Evolutionary conservation across 2,797 vertebrate genomes (phyloP), one percentile per base, ranked within the genome.

Genomic region (Phalloptychus januarius): DNA sequence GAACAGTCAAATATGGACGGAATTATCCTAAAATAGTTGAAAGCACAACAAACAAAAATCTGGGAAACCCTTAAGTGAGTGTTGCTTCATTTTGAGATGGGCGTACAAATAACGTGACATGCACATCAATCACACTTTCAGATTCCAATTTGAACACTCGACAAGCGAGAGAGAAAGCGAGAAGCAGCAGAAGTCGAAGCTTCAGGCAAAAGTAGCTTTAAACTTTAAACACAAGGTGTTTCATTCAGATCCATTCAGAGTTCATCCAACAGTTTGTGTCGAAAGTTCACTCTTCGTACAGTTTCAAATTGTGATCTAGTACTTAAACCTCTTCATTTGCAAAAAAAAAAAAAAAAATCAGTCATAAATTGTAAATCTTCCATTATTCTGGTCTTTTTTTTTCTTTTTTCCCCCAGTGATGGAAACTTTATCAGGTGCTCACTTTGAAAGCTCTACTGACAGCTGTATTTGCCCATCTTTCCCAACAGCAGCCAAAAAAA

Each of bases 381-480:
- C 33, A 40, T 42, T n/a, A n/a, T 7, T 69, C 2, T 40, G 38
- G 38, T 71, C 78, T 75, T 56, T 25, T 31, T 79, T 84, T 76
- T 70, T 56, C n/a, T 7, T 20, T 50, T 7, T 8, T 8, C 2
- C 48, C 71, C 38, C 77, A 79, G 20, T 46, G 50, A 83, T 28
- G 83, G 63, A 83, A 81, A 86, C 80, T 71, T 65, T 76, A 67
- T 23, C 12, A 61, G 75, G 56, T 42, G 72, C 81, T 79, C 79
- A 80, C 72, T 86, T 88, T 80, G 5, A 79, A 75, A 84, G 73
- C 72, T 40, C 71, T 80, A 77, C 78, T 82, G 85, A 88, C 86
- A 80, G 85, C 63, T 81, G 70, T 67, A 83, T 81, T 85, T 84
- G 79, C 33, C 80, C 83, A 77, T 83, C 84, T 72, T 83, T 91